A percentile compares a stretch with the other conserved stretches of the same genome.
These are phyloP conservation scores for Nixonia krombeini DNA, from an alignment of 1,140 invertebrate genomes.

Conservation along the genomic window DNA sequence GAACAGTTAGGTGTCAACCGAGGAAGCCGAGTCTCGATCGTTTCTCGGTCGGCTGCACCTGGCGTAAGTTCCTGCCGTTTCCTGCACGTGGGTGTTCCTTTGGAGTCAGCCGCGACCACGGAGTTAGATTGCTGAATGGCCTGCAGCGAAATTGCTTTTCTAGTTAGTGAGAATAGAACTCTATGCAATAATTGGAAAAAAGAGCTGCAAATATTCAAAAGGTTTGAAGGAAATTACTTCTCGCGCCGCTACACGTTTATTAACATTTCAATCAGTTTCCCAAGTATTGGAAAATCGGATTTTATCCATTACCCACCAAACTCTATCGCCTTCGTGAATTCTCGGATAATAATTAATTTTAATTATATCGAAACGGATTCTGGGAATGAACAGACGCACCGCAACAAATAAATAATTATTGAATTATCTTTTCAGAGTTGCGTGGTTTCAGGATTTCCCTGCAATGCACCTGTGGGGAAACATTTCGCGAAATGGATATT, in stretches of 20 bases:
- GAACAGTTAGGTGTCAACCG: constrained; percentile 29
- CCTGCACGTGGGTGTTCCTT: constrained; percentile 33
- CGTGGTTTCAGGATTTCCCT: too few species aligned
- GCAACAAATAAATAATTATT: too few species aligned
- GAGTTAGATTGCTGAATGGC: constrained; percentile 44
- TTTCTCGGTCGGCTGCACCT: constrained; percentile 20
- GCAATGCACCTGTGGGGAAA: too few species aligned
- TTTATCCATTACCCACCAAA: too few species aligned
- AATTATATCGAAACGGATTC: too few species aligned
- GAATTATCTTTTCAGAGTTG: too few species aligned
- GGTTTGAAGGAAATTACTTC: constrained; percentile 9
- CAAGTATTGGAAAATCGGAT: background rate
- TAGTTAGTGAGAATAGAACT: constrained; percentile 22
- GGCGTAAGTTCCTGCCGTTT: constrained; percentile 33
- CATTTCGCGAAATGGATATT: too few species aligned
- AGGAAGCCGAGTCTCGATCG: constrained; percentile 37
- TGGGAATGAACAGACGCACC: too few species aligned
- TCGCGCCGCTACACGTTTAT: background rate
- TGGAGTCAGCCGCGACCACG: constrained; percentile 40
- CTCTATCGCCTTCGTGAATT: too few species aligned
- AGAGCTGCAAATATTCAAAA: constrained; percentile 21
- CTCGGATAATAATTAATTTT: too few species aligned
- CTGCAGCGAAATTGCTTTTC: constrained; percentile 39
- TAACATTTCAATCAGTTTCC: background rate
- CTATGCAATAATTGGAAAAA: constrained; percentile 24